A percentile compares a stretch with the other conserved stretches of the same genome.
These are phyloP conservation scores for Sclerodermus sp. DNA, from an alignment of 2,888 invertebrate genomes.

Conservation along the genomic window DNA sequence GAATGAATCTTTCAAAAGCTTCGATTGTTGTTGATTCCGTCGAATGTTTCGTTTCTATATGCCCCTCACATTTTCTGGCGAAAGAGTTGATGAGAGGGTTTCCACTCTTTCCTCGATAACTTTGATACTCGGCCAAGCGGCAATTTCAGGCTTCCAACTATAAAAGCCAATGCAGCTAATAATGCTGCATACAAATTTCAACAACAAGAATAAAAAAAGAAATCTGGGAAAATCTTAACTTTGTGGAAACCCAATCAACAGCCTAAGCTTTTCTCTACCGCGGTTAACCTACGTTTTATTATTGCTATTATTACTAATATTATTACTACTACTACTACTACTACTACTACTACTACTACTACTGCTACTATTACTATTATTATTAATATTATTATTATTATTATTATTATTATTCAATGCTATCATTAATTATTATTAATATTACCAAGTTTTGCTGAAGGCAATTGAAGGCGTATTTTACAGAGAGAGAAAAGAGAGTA, in stretches of 20 bases:
- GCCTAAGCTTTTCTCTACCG: constrained; percentile 31
- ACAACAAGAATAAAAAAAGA: too few relatives aligned
- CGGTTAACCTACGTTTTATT: constrained; percentile 29
- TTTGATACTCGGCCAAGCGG: too few relatives aligned
- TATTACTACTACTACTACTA: constrained; percentile 13
- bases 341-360: constrained; percentile 14
- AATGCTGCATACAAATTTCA: too few relatives aligned
- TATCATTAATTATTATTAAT: constrained; percentile 17
- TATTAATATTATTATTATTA: constrained; percentile 12
- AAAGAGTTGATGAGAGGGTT: too few relatives aligned
- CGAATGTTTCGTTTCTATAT: constrained; percentile 15
- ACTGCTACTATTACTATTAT: constrained; percentile 21
- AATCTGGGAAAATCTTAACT: too few relatives aligned
- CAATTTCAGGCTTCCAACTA: too few relatives aligned
- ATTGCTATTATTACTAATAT: constrained; percentile 19
- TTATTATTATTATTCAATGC: constrained; percentile 6
- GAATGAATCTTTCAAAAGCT: constrained; percentile 52
- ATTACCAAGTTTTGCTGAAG: constrained; percentile 26
- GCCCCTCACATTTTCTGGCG: background rate
- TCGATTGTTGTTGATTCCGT: constrained; percentile 41
- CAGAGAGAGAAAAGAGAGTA: constrained; percentile 25
- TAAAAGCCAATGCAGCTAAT: too few relatives aligned
- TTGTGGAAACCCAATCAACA: constrained; percentile 9
- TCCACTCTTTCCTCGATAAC: too few relatives aligned
- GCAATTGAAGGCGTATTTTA: constrained; percentile 56